A percentile compares a stretch with the other conserved stretches of the same genome.
Evolutionary conservation across 2,888 invertebrate genomes (phyloP).

Genomic region (Crossocerus cetratus): DNA sequence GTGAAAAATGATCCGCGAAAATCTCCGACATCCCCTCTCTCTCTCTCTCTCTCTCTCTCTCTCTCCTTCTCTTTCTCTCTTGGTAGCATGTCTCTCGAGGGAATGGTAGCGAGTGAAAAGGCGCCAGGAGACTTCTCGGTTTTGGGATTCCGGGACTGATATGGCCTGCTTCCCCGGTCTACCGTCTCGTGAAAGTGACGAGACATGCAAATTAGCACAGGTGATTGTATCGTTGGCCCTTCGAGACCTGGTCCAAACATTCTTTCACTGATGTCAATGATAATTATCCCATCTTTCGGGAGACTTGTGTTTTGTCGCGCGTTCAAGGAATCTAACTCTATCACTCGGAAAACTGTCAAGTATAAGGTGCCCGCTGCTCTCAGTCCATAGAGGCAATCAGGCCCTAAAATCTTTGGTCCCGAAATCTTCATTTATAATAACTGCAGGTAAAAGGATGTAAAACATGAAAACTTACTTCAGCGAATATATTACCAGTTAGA

Average conservation of each 20-base stretch:
- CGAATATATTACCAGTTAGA: too few relatives aligned
- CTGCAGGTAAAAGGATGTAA: too few relatives aligned
- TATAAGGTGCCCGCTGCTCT: neutral
- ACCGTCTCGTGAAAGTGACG: conserved; percentile 6
- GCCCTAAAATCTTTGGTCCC: too few relatives aligned
- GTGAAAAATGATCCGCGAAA: conserved; percentile 77
- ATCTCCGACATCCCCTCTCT: conserved; percentile 64
- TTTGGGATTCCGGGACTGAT: conserved; percentile 18
- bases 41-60: conserved; percentile 41
- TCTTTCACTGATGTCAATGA: neutral
- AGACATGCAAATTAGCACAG: conserved; percentile 33
- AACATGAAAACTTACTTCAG: too few relatives aligned
- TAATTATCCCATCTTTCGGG: neutral
- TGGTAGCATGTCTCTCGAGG: conserved; percentile 30
- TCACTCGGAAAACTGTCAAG: neutral
- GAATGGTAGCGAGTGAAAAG: conserved; percentile 30
- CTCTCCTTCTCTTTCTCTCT: conserved; percentile 28
- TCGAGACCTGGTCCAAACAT: neutral
- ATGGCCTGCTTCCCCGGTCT: neutral
- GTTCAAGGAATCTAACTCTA: neutral
- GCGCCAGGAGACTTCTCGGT: conserved; percentile 43
- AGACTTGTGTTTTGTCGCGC: neutral
- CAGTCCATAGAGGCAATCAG: too few relatives aligned
- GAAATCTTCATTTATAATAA: too few relatives aligned
- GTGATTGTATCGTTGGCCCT: conserved; percentile 18